Evolutionary conservation across 2,888 invertebrate genomes (phyloP).

Genomic region (Pherbina coryleti): DNA sequence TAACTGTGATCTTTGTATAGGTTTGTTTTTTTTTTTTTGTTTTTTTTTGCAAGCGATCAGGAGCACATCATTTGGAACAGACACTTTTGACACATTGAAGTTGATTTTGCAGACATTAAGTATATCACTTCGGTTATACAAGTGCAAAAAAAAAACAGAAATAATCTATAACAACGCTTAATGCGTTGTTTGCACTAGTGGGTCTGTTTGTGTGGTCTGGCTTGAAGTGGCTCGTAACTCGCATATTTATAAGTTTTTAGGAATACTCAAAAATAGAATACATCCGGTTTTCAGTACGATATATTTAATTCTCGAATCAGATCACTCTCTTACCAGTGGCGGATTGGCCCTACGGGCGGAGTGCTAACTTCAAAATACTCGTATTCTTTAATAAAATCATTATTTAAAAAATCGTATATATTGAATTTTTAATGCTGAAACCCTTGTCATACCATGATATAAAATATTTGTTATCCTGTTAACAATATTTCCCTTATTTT

Average conservation of each 20-base stretch:
- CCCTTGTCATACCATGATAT: too few relatives aligned
- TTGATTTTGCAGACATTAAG: conserved; percentile 47
- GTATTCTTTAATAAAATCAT: too few relatives aligned
- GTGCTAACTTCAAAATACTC: too few relatives aligned
- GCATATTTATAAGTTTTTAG: background rate
- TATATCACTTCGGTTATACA: conserved; percentile 11
- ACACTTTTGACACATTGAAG: conserved; percentile 48
- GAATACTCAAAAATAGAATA: background rate
- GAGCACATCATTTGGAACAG: conserved; percentile 35
- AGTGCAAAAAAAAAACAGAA: conserved; percentile 6
- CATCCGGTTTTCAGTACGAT: background rate
- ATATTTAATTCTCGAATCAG: too few relatives aligned
- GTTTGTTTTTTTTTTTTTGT: background rate
- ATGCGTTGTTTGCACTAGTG: background rate
- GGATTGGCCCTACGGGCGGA: too few relatives aligned
- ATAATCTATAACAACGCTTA: too few relatives aligned
- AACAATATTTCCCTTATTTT: too few relatives aligned
- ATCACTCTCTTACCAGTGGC: too few relatives aligned
- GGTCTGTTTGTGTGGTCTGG: conserved; percentile 11
- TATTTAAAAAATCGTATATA: too few relatives aligned
- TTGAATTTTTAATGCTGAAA: too few relatives aligned
- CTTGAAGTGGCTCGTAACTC: background rate
- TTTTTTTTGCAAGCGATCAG: background rate
- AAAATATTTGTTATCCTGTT: too few relatives aligned
- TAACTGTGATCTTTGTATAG: background rate